Evolutionary conservation across 2,797 vertebrate genomes (phyloP).

Genomic region (Natrix natrix): DNA sequence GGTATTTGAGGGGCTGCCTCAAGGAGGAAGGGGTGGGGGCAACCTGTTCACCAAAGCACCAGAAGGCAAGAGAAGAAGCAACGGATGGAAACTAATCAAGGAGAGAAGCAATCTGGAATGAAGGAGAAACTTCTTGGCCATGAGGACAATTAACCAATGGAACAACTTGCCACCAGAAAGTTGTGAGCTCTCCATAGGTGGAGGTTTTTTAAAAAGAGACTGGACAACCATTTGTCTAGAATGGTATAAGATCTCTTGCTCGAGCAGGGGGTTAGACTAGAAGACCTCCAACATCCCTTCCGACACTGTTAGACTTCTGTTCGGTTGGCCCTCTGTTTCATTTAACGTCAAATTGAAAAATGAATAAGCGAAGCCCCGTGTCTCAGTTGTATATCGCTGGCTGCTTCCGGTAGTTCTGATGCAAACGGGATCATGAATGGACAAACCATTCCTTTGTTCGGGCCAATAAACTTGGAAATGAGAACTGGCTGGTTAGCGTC

Average conservation of each 20-base stretch:
- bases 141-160: not conserved
- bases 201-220: not conserved
- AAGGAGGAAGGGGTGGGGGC: not conserved
- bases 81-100: not conserved
- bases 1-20: not conserved
- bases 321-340: not conserved
- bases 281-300: not conserved
- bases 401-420: not conserved
- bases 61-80: not conserved
- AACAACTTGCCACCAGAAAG: not conserved
- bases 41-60: not conserved
- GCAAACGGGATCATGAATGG: not conserved
- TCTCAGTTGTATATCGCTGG: not conserved
- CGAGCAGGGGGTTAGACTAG: not conserved
- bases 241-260: too few species aligned
- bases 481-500: not conserved
- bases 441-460: not conserved
- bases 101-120: not conserved
- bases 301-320: not conserved
- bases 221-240: not conserved
- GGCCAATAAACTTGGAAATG: not conserved
- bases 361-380: not conserved
- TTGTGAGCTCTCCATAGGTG: accelerated
- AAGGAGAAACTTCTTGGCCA: not conserved
- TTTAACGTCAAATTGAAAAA: not conserved